Evolutionary conservation across 2,797 vertebrate genomes (phyloP).

Genomic region (Coilia nasus): DNA sequence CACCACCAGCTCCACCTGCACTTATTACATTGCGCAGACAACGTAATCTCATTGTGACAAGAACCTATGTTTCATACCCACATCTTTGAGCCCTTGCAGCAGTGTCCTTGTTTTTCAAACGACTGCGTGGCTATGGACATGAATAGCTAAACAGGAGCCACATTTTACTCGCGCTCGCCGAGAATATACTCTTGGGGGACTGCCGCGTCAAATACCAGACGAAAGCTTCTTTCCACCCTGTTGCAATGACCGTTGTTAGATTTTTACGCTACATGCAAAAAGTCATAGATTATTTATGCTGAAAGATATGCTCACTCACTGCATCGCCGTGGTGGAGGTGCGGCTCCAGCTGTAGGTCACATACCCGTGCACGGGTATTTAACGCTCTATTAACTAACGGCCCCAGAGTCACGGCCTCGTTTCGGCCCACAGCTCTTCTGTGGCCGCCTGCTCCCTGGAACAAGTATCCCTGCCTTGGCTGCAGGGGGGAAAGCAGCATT

Average conservation of each 20-base stretch:
- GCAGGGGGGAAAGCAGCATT: background rate
- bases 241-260: background rate
- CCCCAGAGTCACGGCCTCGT: background rate
- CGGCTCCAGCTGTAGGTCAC: background rate
- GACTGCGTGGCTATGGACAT: background rate
- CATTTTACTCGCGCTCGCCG: background rate
- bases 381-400: background rate
- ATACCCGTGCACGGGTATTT: background rate
- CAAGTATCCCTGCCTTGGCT: background rate
- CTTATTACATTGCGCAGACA: background rate
- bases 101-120: conserved; percentile 10
- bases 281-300: background rate
- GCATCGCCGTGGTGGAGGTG: background rate
- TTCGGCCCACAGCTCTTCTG: background rate
- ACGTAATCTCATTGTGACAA: background rate
- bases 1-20: background rate
- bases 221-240: background rate
- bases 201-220: background rate
- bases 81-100: background rate
- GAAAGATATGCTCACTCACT: background rate
- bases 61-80: background rate
- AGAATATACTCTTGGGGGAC: background rate
- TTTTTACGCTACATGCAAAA: background rate
- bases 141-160: background rate
- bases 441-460: background rate